A percentile compares a stretch with the other conserved stretches of the same genome.
Conservation (phyloP, 1,140 invertebrate genomes). For the Penaeus japonicus region DNA sequence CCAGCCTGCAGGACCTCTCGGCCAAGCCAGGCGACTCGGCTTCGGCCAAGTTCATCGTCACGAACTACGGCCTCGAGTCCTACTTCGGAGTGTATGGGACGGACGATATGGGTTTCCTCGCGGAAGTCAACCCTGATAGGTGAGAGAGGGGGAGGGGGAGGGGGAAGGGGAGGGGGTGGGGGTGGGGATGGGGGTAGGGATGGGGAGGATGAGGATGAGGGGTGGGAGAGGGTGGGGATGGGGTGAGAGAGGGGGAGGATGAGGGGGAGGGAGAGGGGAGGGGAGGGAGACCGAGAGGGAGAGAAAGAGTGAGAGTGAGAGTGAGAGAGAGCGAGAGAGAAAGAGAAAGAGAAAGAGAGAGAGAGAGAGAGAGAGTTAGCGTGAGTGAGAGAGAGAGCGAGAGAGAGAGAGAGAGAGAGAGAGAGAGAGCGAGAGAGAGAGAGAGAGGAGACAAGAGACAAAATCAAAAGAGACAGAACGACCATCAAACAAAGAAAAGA, state of each 20-base stretch:
- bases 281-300: not conserved
- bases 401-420: too few relatives aligned
- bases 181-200: not conserved
- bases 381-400: too few relatives aligned
- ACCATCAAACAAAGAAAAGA: too few relatives aligned
- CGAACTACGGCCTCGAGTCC: conserved; percentile 30
- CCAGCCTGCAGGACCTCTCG: conserved; percentile 19
- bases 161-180: not conserved
- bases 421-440: too few relatives aligned
- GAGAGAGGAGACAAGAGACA: too few relatives aligned
- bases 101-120: conserved; percentile 30
- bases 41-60: conserved; percentile 2
- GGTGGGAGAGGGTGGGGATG: not conserved
- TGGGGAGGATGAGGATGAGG: not conserved
- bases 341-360: not conserved
- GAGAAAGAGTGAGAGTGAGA: not conserved
- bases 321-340: too few relatives aligned
- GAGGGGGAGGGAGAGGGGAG: not conserved
- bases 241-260: not conserved
- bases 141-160: not conserved
- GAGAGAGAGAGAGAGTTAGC: too few relatives aligned
- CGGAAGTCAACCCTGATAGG: not conserved
- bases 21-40: not conserved
- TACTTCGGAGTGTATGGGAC: conserved; percentile 19
- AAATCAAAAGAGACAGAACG: too few relatives aligned